Evolutionary conservation across 2,888 invertebrate genomes (phyloP), one percentile per base, ranked within the genome.

Genomic region (Andrena praecox): DNA sequence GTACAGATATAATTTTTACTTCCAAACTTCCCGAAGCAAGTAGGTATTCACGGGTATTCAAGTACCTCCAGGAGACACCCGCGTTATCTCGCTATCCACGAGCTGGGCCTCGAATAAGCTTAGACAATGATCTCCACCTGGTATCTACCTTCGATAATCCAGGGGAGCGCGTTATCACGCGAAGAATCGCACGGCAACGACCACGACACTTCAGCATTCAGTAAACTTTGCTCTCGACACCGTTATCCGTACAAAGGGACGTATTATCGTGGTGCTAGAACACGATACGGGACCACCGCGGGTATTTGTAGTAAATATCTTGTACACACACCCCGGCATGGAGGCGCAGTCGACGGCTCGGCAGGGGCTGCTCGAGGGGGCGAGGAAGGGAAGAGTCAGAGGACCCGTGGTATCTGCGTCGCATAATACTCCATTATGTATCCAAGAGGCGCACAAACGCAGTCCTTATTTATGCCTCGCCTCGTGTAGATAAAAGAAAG

Each of bases 341-440:
- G 56, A 80, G 80, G 72, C 78, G 56, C 77, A 63, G 78, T n/a
- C 76, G 69, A 73, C 56, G 8, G 67, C 73, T 29, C 64, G 63
- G 68, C 31, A 66, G 62, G 64, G 80, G 76, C 82, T 60, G 84
- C 77, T 67, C 52, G 68, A 27, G 48, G 70, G 71, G 71, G 66
- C 33, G 56, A 2, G 48, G 33, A 69, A 66, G 82, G 68, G 77
- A 71, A 68, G 82, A 80, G 77, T 73, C 66, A 84, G 85, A 84
- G 80, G 77, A 56, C 73, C 82, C 84, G 86, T 83, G 90, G 90
- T 92, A 93, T 92, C 93, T 91, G 88, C 85, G 77, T 86, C 89
- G 87, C 90, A 93, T 93, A 93, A 93, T 93, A 93, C 91, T 88
- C 91, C 90, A 93, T 93, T 93, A 93, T 93, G 89, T 90, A 88